phyloP scores from a whole-genome alignment of 1,140 invertebrate genomes.

The Probaryconus sp. region DNA sequence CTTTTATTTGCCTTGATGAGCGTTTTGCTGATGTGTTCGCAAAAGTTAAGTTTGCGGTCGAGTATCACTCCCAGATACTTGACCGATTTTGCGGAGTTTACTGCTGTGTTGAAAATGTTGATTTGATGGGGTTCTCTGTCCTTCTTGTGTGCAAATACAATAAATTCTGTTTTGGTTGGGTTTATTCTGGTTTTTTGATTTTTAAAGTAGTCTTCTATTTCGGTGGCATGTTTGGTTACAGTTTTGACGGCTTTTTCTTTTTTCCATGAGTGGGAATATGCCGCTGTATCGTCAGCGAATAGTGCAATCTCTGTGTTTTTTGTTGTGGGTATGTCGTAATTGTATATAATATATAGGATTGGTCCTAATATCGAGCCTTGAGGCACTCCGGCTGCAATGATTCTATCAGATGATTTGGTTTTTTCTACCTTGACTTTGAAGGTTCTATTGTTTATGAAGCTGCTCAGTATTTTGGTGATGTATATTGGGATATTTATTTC shows the following conservation, averaged over 20 bases:
- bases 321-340: conserved; percentile 52
- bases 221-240: conserved; percentile 24
- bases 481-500: neutral
- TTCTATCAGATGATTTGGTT: conserved; percentile 20
- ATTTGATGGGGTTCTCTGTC: neutral
- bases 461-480: neutral
- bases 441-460: conserved; percentile 5
- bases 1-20: too few species aligned
- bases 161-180: conserved; percentile 50
- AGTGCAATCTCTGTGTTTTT: conserved; percentile 33
- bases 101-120: conserved; percentile 40
- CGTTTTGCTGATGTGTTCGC: too few species aligned
- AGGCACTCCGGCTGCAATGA: conserved; percentile 53
- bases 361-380: conserved; percentile 64
- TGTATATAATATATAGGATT: conserved; percentile 56
- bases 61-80: too few species aligned
- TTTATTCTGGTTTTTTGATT: conserved; percentile 63
- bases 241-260: conserved; percentile 26
- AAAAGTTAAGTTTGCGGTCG: too few species aligned
- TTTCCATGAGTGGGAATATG: conserved; percentile 38
- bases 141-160: conserved; percentile 30
- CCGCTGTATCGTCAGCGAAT: conserved; percentile 65
- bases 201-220: conserved; percentile 29
- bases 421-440: conserved; percentile 20
- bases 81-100: too few species aligned